Conservation (phyloP, 1,140 invertebrate species). For the Centruroides sculpturatus region DNA sequence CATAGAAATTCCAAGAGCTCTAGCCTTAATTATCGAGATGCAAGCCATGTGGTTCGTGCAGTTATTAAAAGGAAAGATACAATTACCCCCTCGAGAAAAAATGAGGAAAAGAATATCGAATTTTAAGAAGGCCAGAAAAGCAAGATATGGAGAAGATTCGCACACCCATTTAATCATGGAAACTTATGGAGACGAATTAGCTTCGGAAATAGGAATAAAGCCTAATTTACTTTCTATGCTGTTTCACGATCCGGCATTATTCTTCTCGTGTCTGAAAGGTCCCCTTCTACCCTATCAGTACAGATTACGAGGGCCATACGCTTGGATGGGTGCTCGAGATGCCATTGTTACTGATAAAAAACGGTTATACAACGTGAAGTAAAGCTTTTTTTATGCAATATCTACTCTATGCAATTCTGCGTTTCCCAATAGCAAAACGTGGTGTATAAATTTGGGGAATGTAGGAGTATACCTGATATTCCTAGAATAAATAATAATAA, state of each 20-base stretch:
- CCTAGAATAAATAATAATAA: no score
- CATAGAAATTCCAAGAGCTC: conserved; percentile 34
- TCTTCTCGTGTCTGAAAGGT: conserved; percentile 22
- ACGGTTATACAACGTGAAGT: neutral
- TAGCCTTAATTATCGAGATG: conserved; percentile 37
- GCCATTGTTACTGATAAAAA: conserved; percentile 21
- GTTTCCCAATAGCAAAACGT: no score
- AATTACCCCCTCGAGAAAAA: conserved; percentile 16
- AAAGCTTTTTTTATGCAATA: no score
- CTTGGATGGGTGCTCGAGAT: conserved; percentile 28
- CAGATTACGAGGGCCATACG: conserved; percentile 27
- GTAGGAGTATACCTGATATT: no score
- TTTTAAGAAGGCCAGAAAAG: conserved; percentile 19
- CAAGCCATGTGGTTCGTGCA: conserved; percentile 32
- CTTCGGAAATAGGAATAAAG: conserved; percentile 24
- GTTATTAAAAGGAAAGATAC: conserved; percentile 11
- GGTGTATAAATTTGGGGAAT: no score
- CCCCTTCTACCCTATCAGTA: conserved; percentile 30
- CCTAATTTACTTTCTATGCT: conserved; percentile 26
- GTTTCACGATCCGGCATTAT: conserved; percentile 25
- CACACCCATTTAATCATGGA: conserved; percentile 33
- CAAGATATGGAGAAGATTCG: conserved; percentile 22
- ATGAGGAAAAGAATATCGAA: conserved; percentile 28
- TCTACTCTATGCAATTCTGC: no score
- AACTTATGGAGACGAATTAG: conserved; percentile 27